Evolutionary conservation across 2,888 invertebrate genomes (phyloP).

Genomic region (Sarcophaga subvicina): DNA sequence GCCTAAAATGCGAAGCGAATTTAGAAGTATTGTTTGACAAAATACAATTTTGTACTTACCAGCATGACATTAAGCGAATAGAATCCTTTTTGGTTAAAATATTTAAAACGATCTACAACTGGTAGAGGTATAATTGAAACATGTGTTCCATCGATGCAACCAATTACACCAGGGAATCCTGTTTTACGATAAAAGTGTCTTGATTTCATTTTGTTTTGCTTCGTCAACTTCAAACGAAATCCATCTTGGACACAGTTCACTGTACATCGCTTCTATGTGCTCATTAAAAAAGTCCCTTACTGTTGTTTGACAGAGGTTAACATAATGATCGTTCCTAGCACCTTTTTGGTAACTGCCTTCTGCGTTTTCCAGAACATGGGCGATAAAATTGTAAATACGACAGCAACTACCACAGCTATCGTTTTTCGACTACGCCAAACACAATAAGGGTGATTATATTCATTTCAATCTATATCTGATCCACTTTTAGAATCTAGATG

Average conservation of each 20-base stretch:
- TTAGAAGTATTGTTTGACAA: too few species aligned
- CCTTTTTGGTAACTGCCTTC: slow-evolving; percentile 15
- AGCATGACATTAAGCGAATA: neutral
- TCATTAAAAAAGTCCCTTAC: slow-evolving; percentile 17
- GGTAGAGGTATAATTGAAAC: neutral
- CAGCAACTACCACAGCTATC: too few species aligned
- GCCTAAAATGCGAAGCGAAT: too few species aligned
- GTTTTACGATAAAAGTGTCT: too few species aligned
- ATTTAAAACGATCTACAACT: neutral
- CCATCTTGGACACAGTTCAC: slow-evolving; percentile 29
- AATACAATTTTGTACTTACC: neutral
- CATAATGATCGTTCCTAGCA: neutral
- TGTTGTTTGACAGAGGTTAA: neutral
- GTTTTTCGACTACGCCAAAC: too few species aligned
- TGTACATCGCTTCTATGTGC: slow-evolving; percentile 29
- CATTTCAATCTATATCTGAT: too few species aligned
- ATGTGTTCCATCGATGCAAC: slow-evolving; percentile 21
- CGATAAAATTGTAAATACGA: too few species aligned
- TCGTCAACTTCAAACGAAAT: slow-evolving; percentile 10
- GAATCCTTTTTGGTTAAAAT: slow-evolving; percentile 20
- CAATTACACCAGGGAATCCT: too few species aligned
- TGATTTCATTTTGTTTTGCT: slow-evolving; percentile 8
- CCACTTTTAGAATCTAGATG: too few species aligned
- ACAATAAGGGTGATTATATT: too few species aligned
- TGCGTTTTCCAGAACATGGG: too few species aligned